Conservation (phyloP, 2,888 invertebrate species). For the Caenorhabditis zanzibari region DNA sequence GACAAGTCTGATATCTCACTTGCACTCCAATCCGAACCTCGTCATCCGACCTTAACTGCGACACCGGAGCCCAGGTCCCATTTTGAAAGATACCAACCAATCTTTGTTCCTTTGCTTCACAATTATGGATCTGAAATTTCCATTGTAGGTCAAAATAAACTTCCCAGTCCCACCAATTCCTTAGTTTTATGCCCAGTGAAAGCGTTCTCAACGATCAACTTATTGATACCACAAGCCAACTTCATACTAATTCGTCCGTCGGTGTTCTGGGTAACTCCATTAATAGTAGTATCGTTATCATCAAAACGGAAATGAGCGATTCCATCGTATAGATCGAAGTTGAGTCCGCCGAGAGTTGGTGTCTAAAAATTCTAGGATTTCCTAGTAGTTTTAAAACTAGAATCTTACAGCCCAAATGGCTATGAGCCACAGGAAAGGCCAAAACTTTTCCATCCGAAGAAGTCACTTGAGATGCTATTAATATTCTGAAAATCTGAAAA, state of each 20-base stretch:
- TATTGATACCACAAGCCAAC: conserved; percentile 51
- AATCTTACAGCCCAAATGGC: conserved; percentile 5
- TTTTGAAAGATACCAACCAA: conserved; percentile 42
- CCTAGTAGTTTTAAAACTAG: not conserved
- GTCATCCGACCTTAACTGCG: conserved; percentile 14
- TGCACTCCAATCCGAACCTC: conserved; percentile 37
- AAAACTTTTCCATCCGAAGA: conserved; percentile 18
- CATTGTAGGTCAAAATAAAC: not conserved
- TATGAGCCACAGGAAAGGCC: conserved; percentile 23
- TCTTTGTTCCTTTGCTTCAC: conserved; percentile 12
- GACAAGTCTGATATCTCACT: conserved; percentile 33
- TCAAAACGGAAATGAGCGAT: conserved; percentile 35
- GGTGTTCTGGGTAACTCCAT: conserved; percentile 23
- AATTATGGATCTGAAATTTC: conserved; percentile 48
- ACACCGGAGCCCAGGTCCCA: conserved; percentile 27
- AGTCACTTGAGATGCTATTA: not conserved
- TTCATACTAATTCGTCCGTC: conserved; percentile 25
- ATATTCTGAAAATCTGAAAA: conserved; percentile 15
- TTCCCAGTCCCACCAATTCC: conserved; percentile 17
- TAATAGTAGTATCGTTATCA: conserved; percentile 34
- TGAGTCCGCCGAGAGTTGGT: not conserved
- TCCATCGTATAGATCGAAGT: not conserved
- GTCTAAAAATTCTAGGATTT: not conserved
- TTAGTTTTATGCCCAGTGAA: not conserved
- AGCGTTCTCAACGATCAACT: conserved; percentile 35